Conservation (phyloP, 2,797 vertebrate species). For the Florisuga fusca region DNA sequence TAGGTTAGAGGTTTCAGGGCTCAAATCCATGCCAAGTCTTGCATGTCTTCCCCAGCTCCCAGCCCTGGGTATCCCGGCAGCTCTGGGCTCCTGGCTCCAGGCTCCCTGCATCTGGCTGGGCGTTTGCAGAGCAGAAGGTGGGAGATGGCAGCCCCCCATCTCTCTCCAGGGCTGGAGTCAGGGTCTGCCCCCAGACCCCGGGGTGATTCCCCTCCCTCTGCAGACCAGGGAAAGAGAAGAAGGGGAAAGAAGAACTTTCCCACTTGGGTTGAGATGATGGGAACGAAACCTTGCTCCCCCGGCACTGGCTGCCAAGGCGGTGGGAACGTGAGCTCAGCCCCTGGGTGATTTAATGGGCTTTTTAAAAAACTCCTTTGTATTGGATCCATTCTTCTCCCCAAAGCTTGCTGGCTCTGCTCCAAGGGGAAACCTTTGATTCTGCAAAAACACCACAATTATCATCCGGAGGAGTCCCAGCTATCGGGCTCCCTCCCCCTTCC, state of each 20-base stretch:
- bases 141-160: not conserved
- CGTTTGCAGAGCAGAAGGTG: not conserved
- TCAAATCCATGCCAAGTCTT: not conserved
- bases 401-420: slow-evolving; percentile 41
- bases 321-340: slow-evolving; percentile 48
- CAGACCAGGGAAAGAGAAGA: not conserved
- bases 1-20: not conserved
- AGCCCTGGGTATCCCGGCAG: not conserved
- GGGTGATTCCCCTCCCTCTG: not conserved
- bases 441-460: slow-evolving; percentile 62
- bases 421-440: slow-evolving; percentile 65
- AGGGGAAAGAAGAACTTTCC: not conserved
- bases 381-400: slow-evolving; percentile 49
- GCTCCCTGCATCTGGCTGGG: fast-evolving
- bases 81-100: not conserved
- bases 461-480: slow-evolving; percentile 28
- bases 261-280: not conserved
- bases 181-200: not conserved
- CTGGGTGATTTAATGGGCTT: slow-evolving; percentile 46
- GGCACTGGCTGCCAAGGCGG: not conserved
- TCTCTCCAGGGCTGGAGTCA: not conserved
- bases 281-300: not conserved
- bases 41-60: not conserved
- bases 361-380: slow-evolving; percentile 51
- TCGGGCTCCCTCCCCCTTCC: not conserved